Base-by-base conservation (phyloP, 2,113 vertebrate genomes). In the Bubo scandiacus region DNA sequence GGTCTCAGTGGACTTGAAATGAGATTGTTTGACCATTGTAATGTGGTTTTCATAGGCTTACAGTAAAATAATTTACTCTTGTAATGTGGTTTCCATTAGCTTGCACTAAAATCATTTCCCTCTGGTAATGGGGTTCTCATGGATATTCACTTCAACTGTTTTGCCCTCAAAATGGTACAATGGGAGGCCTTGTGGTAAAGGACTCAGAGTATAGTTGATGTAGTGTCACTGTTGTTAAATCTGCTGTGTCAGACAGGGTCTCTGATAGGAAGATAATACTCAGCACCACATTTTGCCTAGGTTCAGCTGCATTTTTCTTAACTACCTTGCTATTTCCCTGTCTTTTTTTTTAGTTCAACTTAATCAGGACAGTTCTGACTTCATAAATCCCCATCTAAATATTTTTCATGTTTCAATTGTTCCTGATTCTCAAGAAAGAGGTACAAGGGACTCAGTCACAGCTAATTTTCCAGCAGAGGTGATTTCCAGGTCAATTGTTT, bases 11-110 rank as follows among this genome's bases (percentile, higher is more conserved):
- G 98, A 98, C 95, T 96, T 94, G 88, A 94, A 98, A 97, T 97
- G 97, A 98, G 97, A 98, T 98, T 98, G 97, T 98, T 98, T 98
- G 98, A 98, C 98, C 98, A 97, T 97, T 97, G 95, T 97, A 97
- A 98, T 97, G 97, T 95, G 97, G 97, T 98, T 98, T 98, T 97
- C 96, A 97, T 92, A 97, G 97, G 93, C 95, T 97, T 97, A 95
- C 94, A 98, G 97, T 98, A 98, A 98, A 98, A 98, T 98, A 72
- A 91, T 97, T 98, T 98, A 97, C 97, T 97, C 96, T 72, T 97
- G 75, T 98, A 97, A 98, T 98, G 98, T 95, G 97, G 97, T 97
- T 98, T 98, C 98, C 97, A 98, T 98, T 98, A 98, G 96, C 97
- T 97, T 97, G 62, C 88, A 94, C 97, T 98, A 97, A 98, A 98